phyloP scores from a whole-genome alignment of 2,113 vertebrate species.

The Parotia lawesii region DNA sequence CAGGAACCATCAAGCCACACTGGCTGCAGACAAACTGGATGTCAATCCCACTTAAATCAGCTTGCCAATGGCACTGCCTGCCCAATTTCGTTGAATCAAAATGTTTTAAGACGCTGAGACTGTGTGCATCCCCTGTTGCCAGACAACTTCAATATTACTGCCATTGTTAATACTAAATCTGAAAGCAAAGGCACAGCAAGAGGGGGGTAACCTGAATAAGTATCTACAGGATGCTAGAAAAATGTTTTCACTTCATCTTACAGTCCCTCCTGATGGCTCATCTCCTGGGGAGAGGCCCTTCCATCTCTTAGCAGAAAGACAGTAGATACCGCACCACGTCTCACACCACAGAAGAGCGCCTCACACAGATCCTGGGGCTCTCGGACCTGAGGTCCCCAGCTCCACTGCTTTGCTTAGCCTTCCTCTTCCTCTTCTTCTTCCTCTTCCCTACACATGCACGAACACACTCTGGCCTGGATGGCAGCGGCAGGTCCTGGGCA shows the following conservation, averaged over 20 bases:
- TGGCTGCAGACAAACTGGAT: not conserved
- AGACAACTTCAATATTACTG: not conserved
- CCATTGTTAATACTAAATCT: not conserved
- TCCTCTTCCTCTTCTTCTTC: not conserved
- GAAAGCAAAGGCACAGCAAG: not conserved
- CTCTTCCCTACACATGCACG: not conserved
- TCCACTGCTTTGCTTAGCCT: not conserved
- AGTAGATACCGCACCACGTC: rapidly evolving
- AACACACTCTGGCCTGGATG: not conserved
- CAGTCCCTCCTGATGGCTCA: not conserved
- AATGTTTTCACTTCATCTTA: not conserved
- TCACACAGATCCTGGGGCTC: not conserved
- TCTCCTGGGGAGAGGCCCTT: not conserved
- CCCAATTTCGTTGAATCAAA: not conserved
- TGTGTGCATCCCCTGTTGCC: rapidly evolving
- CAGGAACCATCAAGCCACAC: not conserved
- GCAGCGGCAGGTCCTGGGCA: not conserved
- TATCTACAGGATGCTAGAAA: not conserved
- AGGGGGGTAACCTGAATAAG: not conserved
- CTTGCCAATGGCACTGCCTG: not conserved
- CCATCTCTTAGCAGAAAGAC: not conserved
- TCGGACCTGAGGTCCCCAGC: not conserved
- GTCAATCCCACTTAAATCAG: rapidly evolving
- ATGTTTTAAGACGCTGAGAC: not conserved
- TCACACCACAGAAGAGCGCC: not conserved